A percentile compares a stretch with the other conserved stretches of the same genome.
Conservation (phyloP, 1,140 invertebrate genomes). For the Myzus persicae region DNA sequence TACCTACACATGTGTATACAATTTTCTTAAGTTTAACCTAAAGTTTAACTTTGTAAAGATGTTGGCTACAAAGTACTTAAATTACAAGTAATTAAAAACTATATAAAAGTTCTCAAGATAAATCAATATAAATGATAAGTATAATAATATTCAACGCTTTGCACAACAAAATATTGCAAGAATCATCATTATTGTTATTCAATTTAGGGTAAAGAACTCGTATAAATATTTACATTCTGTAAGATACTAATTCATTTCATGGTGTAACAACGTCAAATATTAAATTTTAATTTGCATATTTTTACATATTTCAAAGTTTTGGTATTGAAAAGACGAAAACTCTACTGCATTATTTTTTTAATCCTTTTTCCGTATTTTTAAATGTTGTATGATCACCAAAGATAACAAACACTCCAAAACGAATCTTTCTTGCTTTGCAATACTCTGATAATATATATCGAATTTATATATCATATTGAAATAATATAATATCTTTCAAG, state of each 20-base stretch:
- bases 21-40: neutral
- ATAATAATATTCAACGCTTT: slow-evolving; percentile 10
- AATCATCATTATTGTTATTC: slow-evolving; percentile 22
- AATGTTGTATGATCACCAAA: neutral
- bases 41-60: slow-evolving; percentile 24
- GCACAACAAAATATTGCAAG: neutral
- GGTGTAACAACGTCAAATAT: neutral
- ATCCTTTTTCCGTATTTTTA: neutral
- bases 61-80: neutral
- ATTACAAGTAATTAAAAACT: neutral
- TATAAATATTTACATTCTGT: slow-evolving; percentile 21
- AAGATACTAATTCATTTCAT: neutral
- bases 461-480: neutral
- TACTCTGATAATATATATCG: neutral
- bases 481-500: neutral
- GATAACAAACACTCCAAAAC: neutral
- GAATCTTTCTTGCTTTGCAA: neutral
- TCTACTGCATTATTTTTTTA: neutral
- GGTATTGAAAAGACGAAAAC: neutral
- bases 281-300: slow-evolving; percentile 31
- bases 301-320: slow-evolving; percentile 31
- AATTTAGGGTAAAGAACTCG: neutral
- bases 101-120: neutral
- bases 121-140: slow-evolving; percentile 15
- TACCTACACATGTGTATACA: neutral